A percentile compares a stretch with the other conserved stretches of the same genome.
phyloP scores from a whole-genome alignment of 2,888 invertebrate genomes.

The Machimus rusticus region DNA sequence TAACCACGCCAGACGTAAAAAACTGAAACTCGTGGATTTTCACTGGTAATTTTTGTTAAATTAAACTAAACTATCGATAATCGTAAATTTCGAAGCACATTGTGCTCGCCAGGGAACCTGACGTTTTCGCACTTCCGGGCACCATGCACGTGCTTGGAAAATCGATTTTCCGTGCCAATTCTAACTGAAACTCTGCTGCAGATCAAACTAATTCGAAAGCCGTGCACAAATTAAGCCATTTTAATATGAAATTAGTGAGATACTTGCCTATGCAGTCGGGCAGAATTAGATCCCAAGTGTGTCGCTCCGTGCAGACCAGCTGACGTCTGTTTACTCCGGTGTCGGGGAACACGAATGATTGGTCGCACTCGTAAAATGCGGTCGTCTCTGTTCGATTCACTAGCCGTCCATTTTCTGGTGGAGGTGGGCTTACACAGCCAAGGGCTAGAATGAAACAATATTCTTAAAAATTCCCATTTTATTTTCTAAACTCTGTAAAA shows the following conservation, averaged over 20 bases:
- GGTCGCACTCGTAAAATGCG: constrained; percentile 75
- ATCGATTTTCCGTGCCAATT: neutral
- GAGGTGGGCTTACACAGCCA: constrained; percentile 71
- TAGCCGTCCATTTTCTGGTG: constrained; percentile 74
- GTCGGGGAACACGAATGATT: constrained; percentile 74
- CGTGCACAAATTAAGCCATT: neutral
- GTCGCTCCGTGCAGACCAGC: constrained; percentile 71
- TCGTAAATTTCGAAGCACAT: neutral
- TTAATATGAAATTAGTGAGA: neutral
- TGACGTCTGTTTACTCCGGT: constrained; percentile 69
- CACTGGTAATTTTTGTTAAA: neutral
- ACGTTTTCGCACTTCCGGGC: neutral
- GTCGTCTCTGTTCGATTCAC: constrained; percentile 71
- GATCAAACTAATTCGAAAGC: neutral
- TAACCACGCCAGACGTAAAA: neutral
- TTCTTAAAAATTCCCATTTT: neutral
- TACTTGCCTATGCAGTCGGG: constrained; percentile 73
- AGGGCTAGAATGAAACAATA: constrained; percentile 64
- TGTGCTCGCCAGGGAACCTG: neutral
- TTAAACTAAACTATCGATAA: neutral
- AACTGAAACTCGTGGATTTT: neutral
- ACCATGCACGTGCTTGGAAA: neutral
- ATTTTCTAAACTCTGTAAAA: neutral
- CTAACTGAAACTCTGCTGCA: neutral
- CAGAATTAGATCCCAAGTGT: constrained; percentile 71